Evolutionary conservation across 2,797 vertebrate species (phyloP).

Genomic region (Aplochiton taeniatus): DNA sequence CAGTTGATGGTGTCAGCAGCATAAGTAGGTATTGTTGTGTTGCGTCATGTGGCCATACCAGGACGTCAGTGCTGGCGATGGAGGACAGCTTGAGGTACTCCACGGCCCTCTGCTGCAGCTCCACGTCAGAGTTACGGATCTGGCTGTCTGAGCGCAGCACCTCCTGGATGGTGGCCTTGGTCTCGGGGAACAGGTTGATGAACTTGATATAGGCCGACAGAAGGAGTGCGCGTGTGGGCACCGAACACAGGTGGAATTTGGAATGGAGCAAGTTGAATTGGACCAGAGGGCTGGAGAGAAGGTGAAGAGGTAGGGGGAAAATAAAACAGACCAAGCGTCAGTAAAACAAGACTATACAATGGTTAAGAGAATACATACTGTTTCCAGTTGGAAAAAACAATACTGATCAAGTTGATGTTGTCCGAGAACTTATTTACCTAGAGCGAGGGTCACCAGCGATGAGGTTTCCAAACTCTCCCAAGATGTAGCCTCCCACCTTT

Average conservation of each 20-base stretch:
- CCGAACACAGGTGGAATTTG: slow-evolving; percentile 93
- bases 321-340: too few relatives aligned
- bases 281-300: slow-evolving; percentile 71
- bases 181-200: slow-evolving; percentile 94
- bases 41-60: slow-evolving; percentile 74
- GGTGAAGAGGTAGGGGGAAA: background rate
- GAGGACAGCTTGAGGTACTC: slow-evolving; percentile 87
- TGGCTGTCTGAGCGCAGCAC: slow-evolving; percentile 91
- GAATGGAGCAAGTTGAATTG: slow-evolving; percentile 87
- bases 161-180: slow-evolving; percentile 91
- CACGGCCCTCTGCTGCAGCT: slow-evolving; percentile 90
- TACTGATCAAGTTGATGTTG: background rate
- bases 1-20: too few relatives aligned
- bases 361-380: too few relatives aligned
- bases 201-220: slow-evolving; percentile 95
- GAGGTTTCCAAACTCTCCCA: slow-evolving; percentile 92
- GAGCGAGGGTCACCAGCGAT: slow-evolving; percentile 91
- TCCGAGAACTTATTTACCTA: slow-evolving; percentile 69
- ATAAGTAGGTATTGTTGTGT: too few relatives aligned
- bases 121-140: slow-evolving; percentile 90
- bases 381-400: background rate
- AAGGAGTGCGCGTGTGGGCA: slow-evolving; percentile 87
- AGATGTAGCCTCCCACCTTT: slow-evolving; percentile 91
- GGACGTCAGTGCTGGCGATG: slow-evolving; percentile 85
- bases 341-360: too few relatives aligned